Evolutionary conservation across 2,113 vertebrate genomes (phyloP).

Genomic region (Pycnonotus jocosus): DNA sequence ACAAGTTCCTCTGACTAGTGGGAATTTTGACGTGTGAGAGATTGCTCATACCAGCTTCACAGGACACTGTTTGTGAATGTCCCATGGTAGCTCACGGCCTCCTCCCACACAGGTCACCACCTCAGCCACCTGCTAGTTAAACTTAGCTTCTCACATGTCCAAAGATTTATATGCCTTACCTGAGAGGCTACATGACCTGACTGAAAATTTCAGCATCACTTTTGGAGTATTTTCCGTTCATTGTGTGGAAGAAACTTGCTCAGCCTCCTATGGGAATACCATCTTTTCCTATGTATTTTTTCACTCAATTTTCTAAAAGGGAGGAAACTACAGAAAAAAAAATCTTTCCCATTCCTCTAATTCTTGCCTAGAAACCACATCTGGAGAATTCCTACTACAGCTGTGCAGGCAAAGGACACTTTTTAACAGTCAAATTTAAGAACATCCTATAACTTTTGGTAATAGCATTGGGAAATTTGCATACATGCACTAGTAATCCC

Average conservation of each 20-base stretch:
- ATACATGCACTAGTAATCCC: neutral
- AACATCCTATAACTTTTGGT: neutral
- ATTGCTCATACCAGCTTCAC: neutral
- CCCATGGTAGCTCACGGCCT: neutral
- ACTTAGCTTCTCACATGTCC: neutral
- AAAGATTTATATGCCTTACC: neutral
- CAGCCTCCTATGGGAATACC: neutral
- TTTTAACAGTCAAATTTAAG: neutral
- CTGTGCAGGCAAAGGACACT: neutral
- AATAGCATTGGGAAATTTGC: neutral
- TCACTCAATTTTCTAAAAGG: neutral
- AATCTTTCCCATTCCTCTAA: neutral
- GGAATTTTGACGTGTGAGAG: neutral
- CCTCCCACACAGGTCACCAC: neutral
- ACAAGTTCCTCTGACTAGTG: neutral
- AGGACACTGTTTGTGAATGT: neutral
- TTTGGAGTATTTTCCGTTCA: neutral
- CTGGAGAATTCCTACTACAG: neutral
- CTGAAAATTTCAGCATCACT: neutral
- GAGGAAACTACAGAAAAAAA: neutral
- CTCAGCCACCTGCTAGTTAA: neutral
- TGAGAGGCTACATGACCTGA: neutral
- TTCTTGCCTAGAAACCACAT: neutral
- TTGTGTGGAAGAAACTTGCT: neutral
- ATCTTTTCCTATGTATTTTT: neutral